A percentile compares a stretch with the other conserved stretches of the same genome.
These are phyloP conservation scores for Pterostichus madidus DNA, from an alignment of 2,888 invertebrate species.

Conservation along the genomic window DNA sequence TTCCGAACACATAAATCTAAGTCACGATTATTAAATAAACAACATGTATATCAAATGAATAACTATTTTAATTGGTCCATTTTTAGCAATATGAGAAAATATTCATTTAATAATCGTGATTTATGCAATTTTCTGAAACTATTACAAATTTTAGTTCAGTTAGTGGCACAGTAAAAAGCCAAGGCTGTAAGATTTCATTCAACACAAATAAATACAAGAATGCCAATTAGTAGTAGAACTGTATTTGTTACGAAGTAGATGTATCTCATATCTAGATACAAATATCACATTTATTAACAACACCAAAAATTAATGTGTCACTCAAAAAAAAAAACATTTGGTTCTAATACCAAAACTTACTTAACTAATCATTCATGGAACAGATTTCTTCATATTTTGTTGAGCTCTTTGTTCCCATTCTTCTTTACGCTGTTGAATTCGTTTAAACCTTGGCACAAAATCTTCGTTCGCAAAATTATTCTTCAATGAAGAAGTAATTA, in stretches of 20 bases:
- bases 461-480: constrained; percentile 70
- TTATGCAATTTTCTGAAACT: too few species aligned
- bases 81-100: too few species aligned
- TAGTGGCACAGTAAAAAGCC: constrained; percentile 61
- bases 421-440: constrained; percentile 86
- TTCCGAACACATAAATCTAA: too few species aligned
- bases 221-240: constrained; percentile 55
- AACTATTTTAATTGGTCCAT: too few species aligned
- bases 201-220: constrained; percentile 44
- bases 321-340: constrained; percentile 18
- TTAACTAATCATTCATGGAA: constrained; percentile 20
- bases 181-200: constrained; percentile 50
- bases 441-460: constrained; percentile 81
- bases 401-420: constrained; percentile 89
- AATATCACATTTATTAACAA: constrained; percentile 60
- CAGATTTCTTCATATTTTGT: constrained; percentile 82
- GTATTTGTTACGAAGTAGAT: constrained; percentile 57
- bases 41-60: too few species aligned
- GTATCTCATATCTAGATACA: constrained; percentile 39
- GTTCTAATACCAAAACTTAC: constrained; percentile 22
- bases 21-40: too few species aligned
- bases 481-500: constrained; percentile 68
- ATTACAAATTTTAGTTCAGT: constrained; percentile 11
- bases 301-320: constrained; percentile 14
- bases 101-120: too few species aligned